phyloP scores from a whole-genome alignment of 2,113 vertebrate species.

The Toxotes jaculatrix region DNA sequence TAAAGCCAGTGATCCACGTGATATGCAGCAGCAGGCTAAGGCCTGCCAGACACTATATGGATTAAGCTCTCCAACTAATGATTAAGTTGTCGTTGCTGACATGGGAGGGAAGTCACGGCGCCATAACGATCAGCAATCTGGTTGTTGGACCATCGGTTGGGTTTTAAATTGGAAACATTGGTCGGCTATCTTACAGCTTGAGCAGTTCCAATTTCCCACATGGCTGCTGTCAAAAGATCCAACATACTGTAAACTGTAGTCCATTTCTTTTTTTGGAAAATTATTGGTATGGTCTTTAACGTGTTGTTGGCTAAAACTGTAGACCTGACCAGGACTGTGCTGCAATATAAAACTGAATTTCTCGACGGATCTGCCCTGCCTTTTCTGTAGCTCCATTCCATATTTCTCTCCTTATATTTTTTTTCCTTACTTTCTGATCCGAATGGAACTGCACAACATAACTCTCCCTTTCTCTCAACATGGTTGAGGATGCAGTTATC shows the following conservation, averaged over 20 bases:
- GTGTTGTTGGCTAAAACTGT: background rate
- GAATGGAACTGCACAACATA: background rate
- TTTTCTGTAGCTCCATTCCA: background rate
- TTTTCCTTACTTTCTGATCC: too few relatives aligned
- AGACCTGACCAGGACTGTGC: background rate
- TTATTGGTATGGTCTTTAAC: background rate
- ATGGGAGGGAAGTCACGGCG: background rate
- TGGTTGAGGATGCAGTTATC: background rate
- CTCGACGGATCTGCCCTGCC: background rate
- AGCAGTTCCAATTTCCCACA: background rate
- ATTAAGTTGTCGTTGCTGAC: background rate
- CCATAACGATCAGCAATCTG: background rate
- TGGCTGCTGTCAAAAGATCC: background rate
- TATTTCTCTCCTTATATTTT: background rate
- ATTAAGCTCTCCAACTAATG: background rate
- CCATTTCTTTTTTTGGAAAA: background rate
- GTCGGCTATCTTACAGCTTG: background rate
- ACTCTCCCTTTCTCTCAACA: background rate
- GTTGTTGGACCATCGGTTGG: background rate
- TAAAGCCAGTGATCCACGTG: background rate
- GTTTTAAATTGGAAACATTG: background rate
- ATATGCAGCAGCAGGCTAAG: conserved; percentile 5
- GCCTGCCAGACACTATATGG: background rate
- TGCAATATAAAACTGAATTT: background rate
- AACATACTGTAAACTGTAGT: background rate